Conservation (phyloP, 1,140 invertebrate genomes). For the Ceratina australensis region DNA sequence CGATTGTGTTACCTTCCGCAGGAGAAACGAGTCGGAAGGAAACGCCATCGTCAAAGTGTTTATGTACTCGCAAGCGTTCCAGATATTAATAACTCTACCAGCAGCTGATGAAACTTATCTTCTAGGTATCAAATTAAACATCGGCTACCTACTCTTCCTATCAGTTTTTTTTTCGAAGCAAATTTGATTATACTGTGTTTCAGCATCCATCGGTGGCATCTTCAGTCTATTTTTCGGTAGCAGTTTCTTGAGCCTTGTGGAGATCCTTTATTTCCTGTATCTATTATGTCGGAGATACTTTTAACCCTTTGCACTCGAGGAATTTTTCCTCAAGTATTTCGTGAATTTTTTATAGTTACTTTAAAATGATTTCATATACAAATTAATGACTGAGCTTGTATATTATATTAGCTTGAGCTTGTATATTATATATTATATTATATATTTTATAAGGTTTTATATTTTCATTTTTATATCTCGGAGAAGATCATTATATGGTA, state of each 20-base stretch:
- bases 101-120: slow-evolving; percentile 45
- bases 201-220: slow-evolving; percentile 59
- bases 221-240: slow-evolving; percentile 60
- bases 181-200: slow-evolving; percentile 19
- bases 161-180: too few relatives aligned
- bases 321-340: too few relatives aligned
- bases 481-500: too few relatives aligned
- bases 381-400: too few relatives aligned
- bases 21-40: background rate
- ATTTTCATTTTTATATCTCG: too few relatives aligned
- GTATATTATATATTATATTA: too few relatives aligned
- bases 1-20: background rate
- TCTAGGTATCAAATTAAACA: slow-evolving; percentile 29
- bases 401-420: too few relatives aligned
- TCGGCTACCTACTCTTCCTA: too few relatives aligned
- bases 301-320: too few relatives aligned
- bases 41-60: slow-evolving; percentile 34
- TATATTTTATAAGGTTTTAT: too few relatives aligned
- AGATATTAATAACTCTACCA: slow-evolving; percentile 5
- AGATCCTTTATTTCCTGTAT: slow-evolving; percentile 52
- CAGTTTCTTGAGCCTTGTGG: slow-evolving; percentile 56
- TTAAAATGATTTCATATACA: too few relatives aligned
- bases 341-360: too few relatives aligned
- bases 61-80: slow-evolving; percentile 18
- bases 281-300: background rate